These are phyloP conservation scores for Danio tinwini DNA, from an alignment of 2,797 vertebrate species.

Conservation along the genomic window DNA sequence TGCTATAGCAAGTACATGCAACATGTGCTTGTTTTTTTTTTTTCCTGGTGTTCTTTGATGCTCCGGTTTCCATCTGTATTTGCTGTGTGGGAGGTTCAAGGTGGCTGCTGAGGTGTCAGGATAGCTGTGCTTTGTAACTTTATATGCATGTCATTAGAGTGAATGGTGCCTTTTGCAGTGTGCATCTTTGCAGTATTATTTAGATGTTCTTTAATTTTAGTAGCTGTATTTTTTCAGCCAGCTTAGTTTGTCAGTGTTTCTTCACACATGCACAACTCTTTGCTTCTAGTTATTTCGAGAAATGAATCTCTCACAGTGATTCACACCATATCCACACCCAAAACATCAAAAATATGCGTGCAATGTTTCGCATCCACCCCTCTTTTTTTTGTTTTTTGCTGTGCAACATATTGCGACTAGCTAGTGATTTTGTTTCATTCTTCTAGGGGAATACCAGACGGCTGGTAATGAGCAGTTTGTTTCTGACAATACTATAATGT, in stretches of 20 bases:
- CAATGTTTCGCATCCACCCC: constrained; percentile 27
- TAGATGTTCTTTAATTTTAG: not conserved
- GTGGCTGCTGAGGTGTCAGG: constrained; percentile 52
- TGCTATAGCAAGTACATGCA: no score
- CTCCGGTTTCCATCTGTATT: constrained; percentile 63
- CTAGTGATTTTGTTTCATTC: constrained; percentile 32
- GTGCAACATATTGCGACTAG: constrained; percentile 7
- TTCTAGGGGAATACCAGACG: constrained; percentile 64
- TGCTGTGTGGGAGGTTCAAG: constrained; percentile 69
- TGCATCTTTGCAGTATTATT: not conserved
- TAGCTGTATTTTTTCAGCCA: not conserved
- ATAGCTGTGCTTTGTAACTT: constrained; percentile 43
- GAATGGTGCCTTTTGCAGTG: not conserved
- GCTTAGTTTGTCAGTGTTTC: not conserved
- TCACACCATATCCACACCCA: constrained; percentile 58
- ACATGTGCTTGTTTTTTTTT: no score
- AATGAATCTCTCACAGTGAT: constrained; percentile 40
- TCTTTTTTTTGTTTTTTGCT: not conserved
- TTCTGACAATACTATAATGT: constrained; percentile 42
- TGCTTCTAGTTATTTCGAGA: constrained; percentile 15
- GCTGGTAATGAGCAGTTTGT: constrained; percentile 62
- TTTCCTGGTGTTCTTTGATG: constrained; percentile 65
- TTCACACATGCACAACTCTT: not conserved
- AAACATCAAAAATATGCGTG: constrained; percentile 27
- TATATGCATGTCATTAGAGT: not conserved